Conservation (phyloP, 2,113 vertebrate species). For the Psittacula cyanocephala region DNA sequence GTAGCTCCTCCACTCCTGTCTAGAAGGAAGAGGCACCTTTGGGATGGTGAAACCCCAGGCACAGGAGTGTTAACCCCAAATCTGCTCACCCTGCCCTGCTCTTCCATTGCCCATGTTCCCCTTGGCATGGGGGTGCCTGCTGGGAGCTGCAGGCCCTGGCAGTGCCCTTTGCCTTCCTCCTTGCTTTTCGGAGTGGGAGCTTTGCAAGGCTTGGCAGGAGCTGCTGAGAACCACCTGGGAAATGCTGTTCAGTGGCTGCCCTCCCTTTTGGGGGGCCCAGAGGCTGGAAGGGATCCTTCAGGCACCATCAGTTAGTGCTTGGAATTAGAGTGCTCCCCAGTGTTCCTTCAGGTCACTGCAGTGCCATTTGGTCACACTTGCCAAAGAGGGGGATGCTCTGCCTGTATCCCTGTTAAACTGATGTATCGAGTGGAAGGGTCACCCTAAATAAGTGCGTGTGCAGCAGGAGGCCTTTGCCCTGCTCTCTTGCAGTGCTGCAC, state of each 20-base stretch:
- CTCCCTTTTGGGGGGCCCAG: not conserved
- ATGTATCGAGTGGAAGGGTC: not conserved
- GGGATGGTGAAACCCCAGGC: not conserved
- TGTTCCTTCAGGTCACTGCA: not conserved
- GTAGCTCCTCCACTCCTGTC: not conserved
- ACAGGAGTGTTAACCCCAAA: not conserved
- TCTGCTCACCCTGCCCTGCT: not conserved
- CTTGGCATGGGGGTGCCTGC: not conserved
- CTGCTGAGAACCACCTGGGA: not conserved
- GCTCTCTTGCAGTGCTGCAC: not conserved
- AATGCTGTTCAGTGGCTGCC: not conserved
- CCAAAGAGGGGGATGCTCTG: not conserved
- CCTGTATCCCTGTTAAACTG: too few species aligned
- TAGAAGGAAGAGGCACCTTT: rapidly evolving
- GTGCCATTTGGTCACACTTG: rapidly evolving
- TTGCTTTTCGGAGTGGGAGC: rapidly evolving
- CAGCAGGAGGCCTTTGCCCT: not conserved
- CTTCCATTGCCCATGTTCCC: not conserved
- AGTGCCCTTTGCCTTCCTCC: rapidly evolving
- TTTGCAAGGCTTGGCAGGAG: not conserved
- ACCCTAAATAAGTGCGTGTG: not conserved
- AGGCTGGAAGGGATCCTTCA: not conserved
- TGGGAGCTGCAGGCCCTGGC: not conserved
- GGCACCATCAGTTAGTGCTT: not conserved
- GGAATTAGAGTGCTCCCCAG: not conserved